Evolutionary conservation across 1,140 invertebrate species (phyloP).

Genomic region (Neodiprion virginianus): DNA sequence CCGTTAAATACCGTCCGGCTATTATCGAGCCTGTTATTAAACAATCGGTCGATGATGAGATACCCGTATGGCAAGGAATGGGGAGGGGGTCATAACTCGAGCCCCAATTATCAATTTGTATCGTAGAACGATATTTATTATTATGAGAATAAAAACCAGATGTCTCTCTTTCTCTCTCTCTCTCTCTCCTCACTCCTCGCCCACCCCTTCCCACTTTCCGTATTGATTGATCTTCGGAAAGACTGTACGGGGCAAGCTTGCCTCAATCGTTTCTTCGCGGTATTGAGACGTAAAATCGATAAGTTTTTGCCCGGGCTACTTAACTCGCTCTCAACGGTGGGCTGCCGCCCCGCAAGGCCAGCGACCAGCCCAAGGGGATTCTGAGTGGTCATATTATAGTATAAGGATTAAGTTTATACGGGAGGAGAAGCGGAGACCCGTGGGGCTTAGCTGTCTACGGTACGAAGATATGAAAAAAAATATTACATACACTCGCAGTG

Average conservation of each 20-base stretch:
- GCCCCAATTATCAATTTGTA: constrained; percentile 42
- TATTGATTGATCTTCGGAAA: constrained; percentile 16
- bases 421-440: background rate
- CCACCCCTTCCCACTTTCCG: constrained; percentile 14
- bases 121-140: constrained; percentile 32
- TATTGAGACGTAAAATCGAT: constrained; percentile 46
- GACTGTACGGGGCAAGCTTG: background rate
- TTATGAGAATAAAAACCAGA: constrained; percentile 23
- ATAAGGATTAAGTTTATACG: background rate
- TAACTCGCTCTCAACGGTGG: constrained; percentile 10
- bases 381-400: constrained; percentile 2
- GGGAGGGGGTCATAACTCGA: background rate
- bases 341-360: too few species aligned
- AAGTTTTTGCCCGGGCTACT: constrained; percentile 33
- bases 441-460: background rate
- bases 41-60: too few species aligned
- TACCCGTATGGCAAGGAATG: background rate
- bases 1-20: background rate
- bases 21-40: constrained; percentile 2
- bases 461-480: background rate
- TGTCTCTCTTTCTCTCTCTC: constrained; percentile 25
- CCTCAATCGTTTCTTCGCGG: constrained; percentile 19
- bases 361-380: background rate
- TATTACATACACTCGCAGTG: background rate
- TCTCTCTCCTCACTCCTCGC: background rate